Conservation (phyloP, 2,113 vertebrate genomes). For the Buteo buteo region DNA sequence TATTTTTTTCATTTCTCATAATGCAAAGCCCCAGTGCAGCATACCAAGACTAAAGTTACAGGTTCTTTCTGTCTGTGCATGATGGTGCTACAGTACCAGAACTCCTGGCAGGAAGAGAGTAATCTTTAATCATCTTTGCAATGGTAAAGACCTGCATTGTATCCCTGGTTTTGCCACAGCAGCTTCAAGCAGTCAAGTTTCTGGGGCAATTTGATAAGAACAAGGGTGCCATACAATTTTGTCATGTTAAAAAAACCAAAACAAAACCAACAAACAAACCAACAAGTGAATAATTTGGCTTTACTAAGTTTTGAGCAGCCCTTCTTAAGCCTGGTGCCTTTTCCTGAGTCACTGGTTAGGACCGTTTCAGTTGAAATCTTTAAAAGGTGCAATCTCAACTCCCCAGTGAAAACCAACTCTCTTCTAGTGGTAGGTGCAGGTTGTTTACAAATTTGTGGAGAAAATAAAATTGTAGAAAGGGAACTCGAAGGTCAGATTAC, state of each 20-base stretch:
- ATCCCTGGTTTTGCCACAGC: neutral
- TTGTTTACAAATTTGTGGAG: neutral
- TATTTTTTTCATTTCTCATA: neutral
- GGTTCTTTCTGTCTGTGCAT: neutral
- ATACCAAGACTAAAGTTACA: neutral
- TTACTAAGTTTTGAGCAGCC: slow-evolving; percentile 43
- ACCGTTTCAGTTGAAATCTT: neutral
- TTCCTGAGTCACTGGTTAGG: neutral
- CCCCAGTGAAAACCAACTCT: neutral
- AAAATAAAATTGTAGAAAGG: neutral
- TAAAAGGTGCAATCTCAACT: neutral
- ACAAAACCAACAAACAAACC: neutral
- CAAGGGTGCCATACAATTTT: neutral
- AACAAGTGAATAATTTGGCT: neutral
- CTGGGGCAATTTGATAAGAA: neutral
- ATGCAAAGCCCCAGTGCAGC: neutral
- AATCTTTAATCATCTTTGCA: neutral
- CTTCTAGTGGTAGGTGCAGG: slow-evolving; percentile 18
- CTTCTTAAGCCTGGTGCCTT: slow-evolving; percentile 23
- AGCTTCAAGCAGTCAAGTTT: neutral
- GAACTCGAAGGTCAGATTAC: neutral
- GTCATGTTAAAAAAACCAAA: neutral
- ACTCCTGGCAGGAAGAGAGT: neutral
- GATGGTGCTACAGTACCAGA: neutral
- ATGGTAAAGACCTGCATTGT: neutral